Percentiles rank a stretch among this genome's conserved stretches.
Conservation (phyloP, 2,888 invertebrate genomes). For the Agonopterix arenella region DNA sequence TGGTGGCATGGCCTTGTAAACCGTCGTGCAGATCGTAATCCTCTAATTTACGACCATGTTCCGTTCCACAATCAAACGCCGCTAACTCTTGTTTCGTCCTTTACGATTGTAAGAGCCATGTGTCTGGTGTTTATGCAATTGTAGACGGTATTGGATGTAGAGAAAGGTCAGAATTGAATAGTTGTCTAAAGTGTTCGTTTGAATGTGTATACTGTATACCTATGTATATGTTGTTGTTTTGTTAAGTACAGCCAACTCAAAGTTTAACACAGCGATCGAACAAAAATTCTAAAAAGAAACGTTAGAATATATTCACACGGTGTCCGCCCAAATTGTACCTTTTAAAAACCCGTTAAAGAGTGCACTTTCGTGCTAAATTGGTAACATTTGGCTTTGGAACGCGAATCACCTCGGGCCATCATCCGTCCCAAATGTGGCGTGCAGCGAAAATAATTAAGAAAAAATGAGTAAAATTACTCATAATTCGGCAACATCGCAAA, state of each 20-base stretch:
- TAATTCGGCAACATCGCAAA: constrained; percentile 23
- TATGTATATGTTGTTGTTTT: no score
- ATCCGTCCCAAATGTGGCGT: constrained; percentile 24
- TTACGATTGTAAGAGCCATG: not conserved
- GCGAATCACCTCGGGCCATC: constrained; percentile 8
- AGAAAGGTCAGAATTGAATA: not conserved
- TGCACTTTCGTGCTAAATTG: constrained; percentile 16
- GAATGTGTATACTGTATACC: no score
- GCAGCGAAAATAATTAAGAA: constrained; percentile 22
- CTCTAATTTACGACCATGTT: constrained; percentile 20
- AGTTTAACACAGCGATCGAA: no score
- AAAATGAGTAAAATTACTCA: constrained; percentile 20
- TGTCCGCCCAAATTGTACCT: constrained; percentile 3
- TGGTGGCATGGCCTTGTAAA: constrained; percentile 7
- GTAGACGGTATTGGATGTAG: not conserved
- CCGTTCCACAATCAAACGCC: constrained; percentile 31
- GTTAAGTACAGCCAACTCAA: no score
- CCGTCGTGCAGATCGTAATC: constrained; percentile 10
- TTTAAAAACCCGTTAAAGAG: constrained; percentile 7
- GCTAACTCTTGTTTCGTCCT: constrained; percentile 13
- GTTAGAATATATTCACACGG: constrained; percentile 4
- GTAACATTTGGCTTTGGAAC: constrained; percentile 15
- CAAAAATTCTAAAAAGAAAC: not conserved
- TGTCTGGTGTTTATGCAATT: not conserved
- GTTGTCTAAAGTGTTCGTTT: no score